Evolutionary conservation across 2,888 invertebrate species (phyloP).

Genomic region (Cephus spinipes): DNA sequence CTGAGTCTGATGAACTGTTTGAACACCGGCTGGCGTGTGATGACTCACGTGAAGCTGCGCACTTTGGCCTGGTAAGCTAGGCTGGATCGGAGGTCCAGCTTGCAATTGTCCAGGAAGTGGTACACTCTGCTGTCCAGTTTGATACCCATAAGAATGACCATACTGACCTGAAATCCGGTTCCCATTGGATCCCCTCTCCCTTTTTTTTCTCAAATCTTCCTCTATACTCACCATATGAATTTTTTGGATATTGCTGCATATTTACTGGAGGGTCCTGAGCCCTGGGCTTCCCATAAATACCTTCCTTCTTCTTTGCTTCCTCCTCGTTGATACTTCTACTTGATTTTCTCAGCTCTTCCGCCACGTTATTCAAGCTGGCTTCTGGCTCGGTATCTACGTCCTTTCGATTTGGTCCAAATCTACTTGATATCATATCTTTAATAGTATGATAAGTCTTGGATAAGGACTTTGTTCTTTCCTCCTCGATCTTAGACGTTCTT

Average conservation of each 20-base stretch:
- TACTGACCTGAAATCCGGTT: slow-evolving; percentile 43
- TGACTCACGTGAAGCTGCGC: slow-evolving; percentile 62
- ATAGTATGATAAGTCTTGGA: slow-evolving; percentile 85
- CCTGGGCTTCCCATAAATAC: slow-evolving; percentile 73
- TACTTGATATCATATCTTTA: slow-evolving; percentile 85
- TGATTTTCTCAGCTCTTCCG: slow-evolving; percentile 71
- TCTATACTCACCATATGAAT: slow-evolving; percentile 48
- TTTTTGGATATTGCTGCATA: slow-evolving; percentile 58
- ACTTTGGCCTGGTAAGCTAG: slow-evolving; percentile 59
- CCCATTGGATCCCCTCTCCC: neutral
- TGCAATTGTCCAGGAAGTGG: slow-evolving; percentile 61
- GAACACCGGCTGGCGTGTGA: slow-evolving; percentile 58
- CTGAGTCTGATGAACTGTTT: slow-evolving; percentile 63
- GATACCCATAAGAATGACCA: slow-evolving; percentile 54
- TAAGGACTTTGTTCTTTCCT: slow-evolving; percentile 72
- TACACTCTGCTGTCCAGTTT: slow-evolving; percentile 47
- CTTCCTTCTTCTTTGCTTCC: slow-evolving; percentile 68
- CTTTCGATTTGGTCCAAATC: slow-evolving; percentile 75
- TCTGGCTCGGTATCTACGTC: slow-evolving; percentile 68
- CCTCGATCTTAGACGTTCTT: slow-evolving; percentile 52
- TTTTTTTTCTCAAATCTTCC: neutral
- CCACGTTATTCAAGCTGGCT: slow-evolving; percentile 72
- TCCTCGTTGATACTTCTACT: slow-evolving; percentile 62
- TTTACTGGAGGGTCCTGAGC: slow-evolving; percentile 50
- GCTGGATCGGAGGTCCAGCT: slow-evolving; percentile 45